Base-by-base conservation (phyloP, 1,140 invertebrate genomes). In the Drosophila grimshawi region DNA sequence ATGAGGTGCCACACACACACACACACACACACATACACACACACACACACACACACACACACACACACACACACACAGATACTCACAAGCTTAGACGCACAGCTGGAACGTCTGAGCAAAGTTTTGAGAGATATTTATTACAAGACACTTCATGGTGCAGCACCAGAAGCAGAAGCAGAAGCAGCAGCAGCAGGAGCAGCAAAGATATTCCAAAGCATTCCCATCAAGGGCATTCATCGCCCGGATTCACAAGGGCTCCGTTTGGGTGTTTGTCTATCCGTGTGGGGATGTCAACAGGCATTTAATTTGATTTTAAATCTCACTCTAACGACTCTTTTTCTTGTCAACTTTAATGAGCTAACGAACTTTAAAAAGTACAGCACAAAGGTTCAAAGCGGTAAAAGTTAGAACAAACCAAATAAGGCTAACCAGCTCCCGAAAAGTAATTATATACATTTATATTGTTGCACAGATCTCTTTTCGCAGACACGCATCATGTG, bases 301-400 rank as follows among this genome's bases (percentile, higher is more conserved):
- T 86, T 86, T 86, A 86, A 86, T 86, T 86, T 86, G 79, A 82
- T 86, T 86, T 81, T 79, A 82, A 88, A 79, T 82, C 83, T 76
- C 11, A 41, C 39, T 73, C 43, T 8, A 27, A 33, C 10, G 35
- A 46, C 52, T 2, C 6, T 39, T 56, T 35, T 5, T 4, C 19
- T 27, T 4, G 43, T 19, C 27, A 37, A 35, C 52, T 51, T 59
- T 56, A 65, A 71, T 57, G 49, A 69, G 35, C 45, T 33, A 29
- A 37, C n/a, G 32, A 48, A 56, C 10, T 19, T 19, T 19, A 19
- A 19, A 19, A 19, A 19, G 19, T 19, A 19, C 19, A 19, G 19
- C 19, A 1, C 19, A 19, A 19, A 19, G 19, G 19, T 19, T 19
- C 19, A 19, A 19, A 19, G 19, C 19, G 19, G 19, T 19, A 19